These are phyloP conservation scores for Drosophila pachea DNA, from an alignment of 1,140 invertebrate genomes.

Conservation along the genomic window DNA sequence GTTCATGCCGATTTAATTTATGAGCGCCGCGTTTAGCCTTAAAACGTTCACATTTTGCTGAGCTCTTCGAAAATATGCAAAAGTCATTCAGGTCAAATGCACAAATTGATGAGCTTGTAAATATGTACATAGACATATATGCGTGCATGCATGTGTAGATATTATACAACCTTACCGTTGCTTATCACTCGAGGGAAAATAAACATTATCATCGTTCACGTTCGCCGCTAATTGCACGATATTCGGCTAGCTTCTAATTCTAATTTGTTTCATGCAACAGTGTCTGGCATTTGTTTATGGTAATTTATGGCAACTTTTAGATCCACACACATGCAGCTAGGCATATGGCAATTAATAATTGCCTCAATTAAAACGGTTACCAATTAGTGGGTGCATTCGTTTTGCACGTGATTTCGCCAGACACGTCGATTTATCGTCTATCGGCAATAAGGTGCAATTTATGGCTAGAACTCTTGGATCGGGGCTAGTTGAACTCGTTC, in stretches of 20 bases:
- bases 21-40: constrained; percentile 5
- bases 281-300: constrained; percentile 4
- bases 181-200: too few relatives aligned
- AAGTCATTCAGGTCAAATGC: constrained; percentile 20
- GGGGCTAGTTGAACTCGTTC: constrained; percentile 18
- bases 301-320: background rate
- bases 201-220: too few relatives aligned
- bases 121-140: background rate
- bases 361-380: constrained; percentile 18
- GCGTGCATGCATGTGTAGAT: background rate
- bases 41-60: constrained; percentile 3
- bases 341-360: constrained; percentile 3
- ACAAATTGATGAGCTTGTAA: constrained; percentile 3
- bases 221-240: too few relatives aligned
- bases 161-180: too few relatives aligned
- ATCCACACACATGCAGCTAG: background rate
- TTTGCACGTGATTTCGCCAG: constrained; percentile 36
- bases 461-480: constrained; percentile 43
- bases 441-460: constrained; percentile 63
- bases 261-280: background rate
- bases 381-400: constrained; percentile 32
- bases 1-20: constrained; percentile 9
- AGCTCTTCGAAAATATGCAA: background rate
- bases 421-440: constrained; percentile 15
- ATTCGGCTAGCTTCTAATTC: background rate